These are phyloP conservation scores for Synanthedon formicaeformis DNA, from an alignment of 2,888 invertebrate species.

Conservation along the genomic window DNA sequence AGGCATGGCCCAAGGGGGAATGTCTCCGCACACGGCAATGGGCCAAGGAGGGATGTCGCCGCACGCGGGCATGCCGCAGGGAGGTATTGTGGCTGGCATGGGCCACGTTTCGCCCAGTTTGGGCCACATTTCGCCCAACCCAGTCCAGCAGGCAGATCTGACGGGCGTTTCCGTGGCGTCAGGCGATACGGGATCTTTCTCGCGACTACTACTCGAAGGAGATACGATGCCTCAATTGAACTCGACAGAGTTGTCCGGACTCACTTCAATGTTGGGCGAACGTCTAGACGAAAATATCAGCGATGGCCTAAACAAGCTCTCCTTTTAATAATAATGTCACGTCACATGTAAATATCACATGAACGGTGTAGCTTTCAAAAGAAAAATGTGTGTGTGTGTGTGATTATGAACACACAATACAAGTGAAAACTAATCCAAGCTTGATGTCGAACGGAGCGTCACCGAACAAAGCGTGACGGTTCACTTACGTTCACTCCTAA, in stretches of 20 bases:
- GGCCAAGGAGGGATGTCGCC: background rate
- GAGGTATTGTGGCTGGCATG: slow-evolving; percentile 2
- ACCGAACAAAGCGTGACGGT: no score
- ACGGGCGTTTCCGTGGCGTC: slow-evolving; percentile 14
- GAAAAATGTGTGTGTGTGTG: no score
- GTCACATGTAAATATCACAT: no score
- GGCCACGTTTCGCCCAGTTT: slow-evolving; percentile 15
- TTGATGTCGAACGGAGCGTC: no score
- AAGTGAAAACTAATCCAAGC: no score
- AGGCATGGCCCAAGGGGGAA: slow-evolving; percentile 17
- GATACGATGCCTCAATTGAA: slow-evolving; percentile 37
- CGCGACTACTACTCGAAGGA: slow-evolving; percentile 28
- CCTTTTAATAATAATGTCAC: background rate
- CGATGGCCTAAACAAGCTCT: background rate
- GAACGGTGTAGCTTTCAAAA: no score
- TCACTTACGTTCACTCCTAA: no score
- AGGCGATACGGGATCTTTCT: slow-evolving; percentile 22
- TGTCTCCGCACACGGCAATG: background rate
- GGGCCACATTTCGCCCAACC: slow-evolving; percentile 22
- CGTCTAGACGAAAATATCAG: background rate
- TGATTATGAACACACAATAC: no score
- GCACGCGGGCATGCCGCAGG: background rate
- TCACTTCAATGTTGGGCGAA: slow-evolving; percentile 24
- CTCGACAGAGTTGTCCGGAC: slow-evolving; percentile 63
- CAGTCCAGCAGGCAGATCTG: slow-evolving; percentile 14